Evolutionary conservation across 2,113 vertebrate genomes (phyloP).

Genomic region (Catharus fuscescens): DNA sequence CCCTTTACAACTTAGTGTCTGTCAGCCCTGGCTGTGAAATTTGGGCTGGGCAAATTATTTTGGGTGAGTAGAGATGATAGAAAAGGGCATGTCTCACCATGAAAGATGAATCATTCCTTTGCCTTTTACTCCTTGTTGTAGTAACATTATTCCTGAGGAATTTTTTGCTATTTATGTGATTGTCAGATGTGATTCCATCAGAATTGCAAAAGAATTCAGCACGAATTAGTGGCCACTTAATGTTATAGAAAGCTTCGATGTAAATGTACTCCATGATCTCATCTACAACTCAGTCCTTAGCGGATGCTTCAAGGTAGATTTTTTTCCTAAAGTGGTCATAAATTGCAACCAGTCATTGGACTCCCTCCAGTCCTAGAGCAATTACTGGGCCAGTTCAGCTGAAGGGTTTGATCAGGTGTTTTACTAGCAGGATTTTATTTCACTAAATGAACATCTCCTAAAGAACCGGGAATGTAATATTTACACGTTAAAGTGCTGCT

Average conservation of each 20-base stretch:
- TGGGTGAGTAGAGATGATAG: constrained; percentile 68
- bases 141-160: constrained; percentile 57
- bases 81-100: constrained; percentile 61
- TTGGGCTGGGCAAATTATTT: constrained; percentile 59
- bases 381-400: constrained; percentile 71
- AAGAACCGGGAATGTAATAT: constrained; percentile 66
- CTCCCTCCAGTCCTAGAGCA: constrained; percentile 71
- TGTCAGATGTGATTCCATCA: constrained; percentile 64
- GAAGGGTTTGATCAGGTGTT: constrained; percentile 72
- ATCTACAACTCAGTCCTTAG: constrained; percentile 65
- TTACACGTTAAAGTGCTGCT: constrained; percentile 71
- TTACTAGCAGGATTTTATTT: constrained; percentile 74
- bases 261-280: constrained; percentile 71
- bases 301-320: constrained; percentile 65
- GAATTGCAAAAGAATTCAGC: constrained; percentile 55
- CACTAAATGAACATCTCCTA: constrained; percentile 73
- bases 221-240: constrained; percentile 65
- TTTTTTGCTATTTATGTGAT: constrained; percentile 59
- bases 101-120: constrained; percentile 62
- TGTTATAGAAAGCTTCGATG: constrained; percentile 13
- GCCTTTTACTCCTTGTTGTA: constrained; percentile 54
- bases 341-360: constrained; percentile 74
- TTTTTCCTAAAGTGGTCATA: constrained; percentile 71
- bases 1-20: constrained; percentile 24
- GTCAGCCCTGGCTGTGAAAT: constrained; percentile 51